phyloP scores from a whole-genome alignment of 2,888 invertebrate species.

The Pammene fasciana region DNA sequence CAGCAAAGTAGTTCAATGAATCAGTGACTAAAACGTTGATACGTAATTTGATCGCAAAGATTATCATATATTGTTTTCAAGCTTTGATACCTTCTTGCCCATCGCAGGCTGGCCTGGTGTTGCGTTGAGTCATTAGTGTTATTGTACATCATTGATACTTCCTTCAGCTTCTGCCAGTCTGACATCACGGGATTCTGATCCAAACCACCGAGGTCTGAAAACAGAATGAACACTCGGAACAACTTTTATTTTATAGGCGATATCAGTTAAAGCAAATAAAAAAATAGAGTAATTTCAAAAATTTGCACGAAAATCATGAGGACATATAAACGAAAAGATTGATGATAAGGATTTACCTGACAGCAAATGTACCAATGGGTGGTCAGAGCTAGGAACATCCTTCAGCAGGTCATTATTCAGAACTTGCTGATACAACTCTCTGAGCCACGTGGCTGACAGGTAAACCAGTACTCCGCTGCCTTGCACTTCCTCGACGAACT shows the following conservation, averaged over 20 bases:
- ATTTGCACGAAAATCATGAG: not conserved
- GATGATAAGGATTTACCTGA: constrained; percentile 84
- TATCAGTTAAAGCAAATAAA: no score
- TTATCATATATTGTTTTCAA: no score
- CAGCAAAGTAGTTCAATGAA: no score
- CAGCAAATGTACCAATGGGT: constrained; percentile 88
- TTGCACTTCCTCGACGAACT: constrained; percentile 96
- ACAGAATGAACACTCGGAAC: no score
- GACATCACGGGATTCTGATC: constrained; percentile 92
- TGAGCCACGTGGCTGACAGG: constrained; percentile 95
- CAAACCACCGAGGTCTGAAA: constrained; percentile 91
- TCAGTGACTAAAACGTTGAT: no score
- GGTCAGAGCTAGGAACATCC: constrained; percentile 86
- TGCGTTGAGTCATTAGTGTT: constrained; percentile 87
- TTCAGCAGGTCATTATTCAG: constrained; percentile 89
- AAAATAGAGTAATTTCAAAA: no score
- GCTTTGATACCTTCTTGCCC: constrained; percentile 84
- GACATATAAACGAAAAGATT: not conserved
- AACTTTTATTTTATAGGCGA: no score
- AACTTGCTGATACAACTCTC: constrained; percentile 95
- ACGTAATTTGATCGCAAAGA: no score
- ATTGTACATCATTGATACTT: constrained; percentile 86
- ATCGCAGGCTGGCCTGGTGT: constrained; percentile 90
- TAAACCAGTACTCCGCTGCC: constrained; percentile 96
- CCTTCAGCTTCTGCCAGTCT: constrained; percentile 93